Evolutionary conservation across 2,113 vertebrate genomes (phyloP).

Genomic region (Acinonyx jubatus): DNA sequence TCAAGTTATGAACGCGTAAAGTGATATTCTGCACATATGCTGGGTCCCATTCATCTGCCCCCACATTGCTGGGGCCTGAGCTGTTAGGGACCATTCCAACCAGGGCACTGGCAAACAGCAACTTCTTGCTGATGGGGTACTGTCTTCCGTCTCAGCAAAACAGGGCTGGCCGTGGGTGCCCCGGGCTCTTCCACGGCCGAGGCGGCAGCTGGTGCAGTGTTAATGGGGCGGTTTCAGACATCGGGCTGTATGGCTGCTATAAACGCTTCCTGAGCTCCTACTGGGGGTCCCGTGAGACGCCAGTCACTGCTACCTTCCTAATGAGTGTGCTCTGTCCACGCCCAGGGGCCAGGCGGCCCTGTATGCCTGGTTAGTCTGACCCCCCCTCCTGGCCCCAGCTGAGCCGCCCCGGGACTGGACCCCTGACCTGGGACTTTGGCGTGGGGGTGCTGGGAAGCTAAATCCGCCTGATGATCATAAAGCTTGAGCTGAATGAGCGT

Average conservation of each 20-base stretch:
- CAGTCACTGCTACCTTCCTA: neutral
- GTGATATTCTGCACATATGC: neutral
- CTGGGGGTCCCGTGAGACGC: rapidly evolving
- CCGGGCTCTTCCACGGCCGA: neutral
- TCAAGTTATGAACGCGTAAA: conserved; percentile 29
- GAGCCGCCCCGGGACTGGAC: neutral
- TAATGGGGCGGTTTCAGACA: rapidly evolving
- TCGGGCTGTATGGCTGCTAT: rapidly evolving
- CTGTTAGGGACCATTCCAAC: neutral
- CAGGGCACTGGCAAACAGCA: neutral
- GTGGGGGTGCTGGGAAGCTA: neutral
- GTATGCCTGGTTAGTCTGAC: neutral
- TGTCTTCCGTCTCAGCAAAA: neutral
- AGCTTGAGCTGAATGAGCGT: neutral
- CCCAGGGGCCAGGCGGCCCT: rapidly evolving
- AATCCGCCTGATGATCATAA: neutral
- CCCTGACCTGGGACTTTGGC: neutral
- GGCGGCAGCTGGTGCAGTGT: rapidly evolving
- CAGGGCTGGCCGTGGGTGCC: rapidly evolving
- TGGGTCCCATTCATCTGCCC: neutral
- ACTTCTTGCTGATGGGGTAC: neutral
- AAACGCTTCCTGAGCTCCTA: rapidly evolving
- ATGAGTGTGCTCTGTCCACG: rapidly evolving
- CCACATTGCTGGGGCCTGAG: neutral
- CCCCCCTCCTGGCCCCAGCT: neutral